Evolutionary conservation across 1,140 invertebrate genomes (phyloP).

Genomic region (Battus philenor): DNA sequence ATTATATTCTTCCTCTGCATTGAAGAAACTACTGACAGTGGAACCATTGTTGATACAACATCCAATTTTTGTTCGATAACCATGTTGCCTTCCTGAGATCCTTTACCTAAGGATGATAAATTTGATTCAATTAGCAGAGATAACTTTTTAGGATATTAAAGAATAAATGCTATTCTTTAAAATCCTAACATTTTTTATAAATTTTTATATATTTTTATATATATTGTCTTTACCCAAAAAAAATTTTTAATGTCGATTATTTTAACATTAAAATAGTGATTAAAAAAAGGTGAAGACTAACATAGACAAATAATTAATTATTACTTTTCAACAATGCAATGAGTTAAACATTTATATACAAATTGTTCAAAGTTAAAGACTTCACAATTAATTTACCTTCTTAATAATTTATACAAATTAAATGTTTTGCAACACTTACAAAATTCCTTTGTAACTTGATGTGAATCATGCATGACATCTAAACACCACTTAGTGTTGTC

Average conservation of each 20-base stretch:
- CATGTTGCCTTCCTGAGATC: slow-evolving; percentile 21
- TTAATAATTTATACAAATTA: too few relatives aligned
- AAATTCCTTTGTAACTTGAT: slow-evolving; percentile 25
- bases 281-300: too few relatives aligned
- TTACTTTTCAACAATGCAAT: too few relatives aligned
- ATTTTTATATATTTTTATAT: neutral
- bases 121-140: neutral
- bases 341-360: too few relatives aligned
- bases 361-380: too few relatives aligned
- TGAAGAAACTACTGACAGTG: slow-evolving; percentile 23
- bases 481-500: slow-evolving; percentile 22
- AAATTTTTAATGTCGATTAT: too few relatives aligned
- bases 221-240: too few relatives aligned
- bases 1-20: slow-evolving; percentile 19
- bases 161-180: neutral
- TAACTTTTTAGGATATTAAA: neutral
- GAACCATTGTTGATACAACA: slow-evolving; percentile 25
- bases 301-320: too few relatives aligned
- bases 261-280: too few relatives aligned
- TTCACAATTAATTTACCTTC: too few relatives aligned
- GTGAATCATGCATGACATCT: slow-evolving; percentile 24
- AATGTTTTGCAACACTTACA: too few relatives aligned
- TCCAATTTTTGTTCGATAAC: slow-evolving; percentile 28
- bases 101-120: slow-evolving; percentile 24
- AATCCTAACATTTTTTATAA: neutral